These are phyloP conservation scores for Leptopilina myrica DNA, from an alignment of 2,888 invertebrate species.

Conservation along the genomic window DNA sequence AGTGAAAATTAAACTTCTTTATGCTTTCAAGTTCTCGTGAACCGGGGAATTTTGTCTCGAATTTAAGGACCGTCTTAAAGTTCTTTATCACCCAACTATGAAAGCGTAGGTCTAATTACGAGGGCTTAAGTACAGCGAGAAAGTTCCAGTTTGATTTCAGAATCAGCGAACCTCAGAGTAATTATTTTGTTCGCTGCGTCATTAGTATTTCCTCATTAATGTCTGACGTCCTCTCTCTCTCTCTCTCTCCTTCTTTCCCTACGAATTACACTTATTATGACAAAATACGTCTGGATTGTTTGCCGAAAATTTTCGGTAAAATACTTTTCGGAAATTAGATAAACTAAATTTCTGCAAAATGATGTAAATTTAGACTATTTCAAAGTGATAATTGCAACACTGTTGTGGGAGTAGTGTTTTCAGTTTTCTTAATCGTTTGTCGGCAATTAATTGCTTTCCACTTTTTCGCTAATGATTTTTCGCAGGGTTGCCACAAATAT, in stretches of 20 bases:
- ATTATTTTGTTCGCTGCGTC: constrained; percentile 25
- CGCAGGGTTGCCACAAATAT: too few species aligned
- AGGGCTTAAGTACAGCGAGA: constrained; percentile 62
- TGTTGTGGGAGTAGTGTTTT: too few species aligned
- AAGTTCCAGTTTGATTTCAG: constrained; percentile 55
- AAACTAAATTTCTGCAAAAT: too few species aligned
- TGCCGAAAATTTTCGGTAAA: too few species aligned
- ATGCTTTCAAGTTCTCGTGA: constrained; percentile 10
- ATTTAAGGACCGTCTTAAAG: constrained; percentile 55
- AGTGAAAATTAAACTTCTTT: constrained; percentile 25
- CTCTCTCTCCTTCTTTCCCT: not conserved
- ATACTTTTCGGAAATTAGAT: too few species aligned
- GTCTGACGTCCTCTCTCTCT: not conserved
- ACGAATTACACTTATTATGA: not conserved
- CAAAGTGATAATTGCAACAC: too few species aligned
- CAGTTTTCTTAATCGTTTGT: too few species aligned
- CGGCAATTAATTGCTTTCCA: too few species aligned
- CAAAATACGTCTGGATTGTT: not conserved
- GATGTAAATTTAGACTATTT: too few species aligned
- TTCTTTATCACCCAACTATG: constrained; percentile 65
- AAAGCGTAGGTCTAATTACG: constrained; percentile 64
- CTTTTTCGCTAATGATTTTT: too few species aligned
- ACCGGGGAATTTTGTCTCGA: constrained; percentile 21
- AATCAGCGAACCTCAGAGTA: constrained; percentile 32
- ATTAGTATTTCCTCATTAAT: constrained; percentile 34